A percentile compares a stretch with the other conserved stretches of the same genome.
phyloP scores from a whole-genome alignment of 2,888 invertebrate genomes.

The Sphaeridia pumilis region DNA sequence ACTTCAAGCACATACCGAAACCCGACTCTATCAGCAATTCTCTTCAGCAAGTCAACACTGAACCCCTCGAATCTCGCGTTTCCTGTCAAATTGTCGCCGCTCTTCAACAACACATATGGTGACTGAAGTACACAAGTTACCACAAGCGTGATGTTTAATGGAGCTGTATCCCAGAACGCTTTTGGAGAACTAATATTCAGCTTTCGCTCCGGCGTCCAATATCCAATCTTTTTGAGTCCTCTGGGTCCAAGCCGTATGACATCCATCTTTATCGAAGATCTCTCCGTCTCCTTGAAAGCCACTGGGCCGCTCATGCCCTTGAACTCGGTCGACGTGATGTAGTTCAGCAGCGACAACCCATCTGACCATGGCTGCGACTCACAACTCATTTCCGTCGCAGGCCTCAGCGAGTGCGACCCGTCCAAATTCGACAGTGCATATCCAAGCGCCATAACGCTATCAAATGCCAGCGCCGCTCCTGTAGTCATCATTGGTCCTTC shows the following conservation, averaged over 20 bases:
- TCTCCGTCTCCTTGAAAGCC: constrained; percentile 70
- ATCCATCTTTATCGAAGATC: constrained; percentile 74
- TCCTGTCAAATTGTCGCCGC: constrained; percentile 69
- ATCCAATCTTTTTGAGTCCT: constrained; percentile 65
- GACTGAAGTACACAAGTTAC: constrained; percentile 85
- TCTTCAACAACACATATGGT: constrained; percentile 81
- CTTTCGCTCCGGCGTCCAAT: constrained; percentile 63
- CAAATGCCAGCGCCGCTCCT: constrained; percentile 29
- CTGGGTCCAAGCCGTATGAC: constrained; percentile 68
- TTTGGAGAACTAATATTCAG: constrained; percentile 72
- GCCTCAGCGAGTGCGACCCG: constrained; percentile 53
- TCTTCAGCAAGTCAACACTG: constrained; percentile 74
- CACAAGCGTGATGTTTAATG: constrained; percentile 72
- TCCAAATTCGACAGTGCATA: constrained; percentile 44
- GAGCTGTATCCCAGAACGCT: constrained; percentile 69
- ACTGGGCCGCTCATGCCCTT: constrained; percentile 80
- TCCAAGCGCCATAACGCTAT: constrained; percentile 31
- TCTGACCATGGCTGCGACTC: constrained; percentile 70
- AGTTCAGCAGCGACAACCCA: constrained; percentile 62
- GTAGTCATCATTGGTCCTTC: constrained; percentile 23
- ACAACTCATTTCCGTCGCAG: constrained; percentile 70
- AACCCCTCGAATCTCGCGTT: constrained; percentile 81
- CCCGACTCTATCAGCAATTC: constrained; percentile 70
- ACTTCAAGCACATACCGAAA: constrained; percentile 74
- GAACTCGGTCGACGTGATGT: constrained; percentile 61